Base-by-base conservation (phyloP, 2,113 vertebrate species). In the Sterrhoptilus dennistouni region DNA sequence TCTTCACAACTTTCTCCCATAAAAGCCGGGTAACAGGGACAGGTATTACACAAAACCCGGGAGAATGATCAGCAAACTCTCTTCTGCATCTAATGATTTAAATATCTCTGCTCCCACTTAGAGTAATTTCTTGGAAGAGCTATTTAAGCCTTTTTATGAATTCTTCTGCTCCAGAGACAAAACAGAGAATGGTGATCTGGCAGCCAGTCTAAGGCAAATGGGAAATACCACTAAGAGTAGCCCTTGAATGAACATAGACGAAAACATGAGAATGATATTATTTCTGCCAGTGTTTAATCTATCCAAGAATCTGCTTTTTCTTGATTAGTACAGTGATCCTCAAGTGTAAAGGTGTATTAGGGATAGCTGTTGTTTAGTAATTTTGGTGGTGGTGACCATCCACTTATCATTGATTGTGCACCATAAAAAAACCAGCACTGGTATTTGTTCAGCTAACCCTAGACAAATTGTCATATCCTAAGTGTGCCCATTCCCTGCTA, bases 341-440 rank as follows among this genome's bases (percentile, higher is more conserved):
- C 54, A 22, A 54, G 1, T n/a, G n/a, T 42, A 42, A 11, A 29
- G 2, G 8, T 53, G 3, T 45, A 31, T 40, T 3, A 5, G 31
- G 10, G 9, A 35, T 13, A 38, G 12, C 2, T 80, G 13, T 25
- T 21, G 1, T 45, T 79, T 38, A 29, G 18, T 28, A 15, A 45
- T 69, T 83, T 42, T 38, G 4, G 13, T 31, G 25, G 22, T 12
- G 7, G 6, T 28, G 25, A 52, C 8, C 6, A 50, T 66, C 20
- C 6, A 29, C 31, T 33, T 54, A 12, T 49, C 4, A 1, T 8
- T 74, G 28, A 76, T 38, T 49, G 14, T 57, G 14, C 11, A 45
- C 12, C 12, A 27, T 23, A 36, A 49, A 65, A 88, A 27, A 38
- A 38, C 38, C 0, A 40, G 8, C 0, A 0, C 1, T 71, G 52